Conservation (phyloP, 2,797 vertebrate species). For the Diplodus puntazzo region DNA sequence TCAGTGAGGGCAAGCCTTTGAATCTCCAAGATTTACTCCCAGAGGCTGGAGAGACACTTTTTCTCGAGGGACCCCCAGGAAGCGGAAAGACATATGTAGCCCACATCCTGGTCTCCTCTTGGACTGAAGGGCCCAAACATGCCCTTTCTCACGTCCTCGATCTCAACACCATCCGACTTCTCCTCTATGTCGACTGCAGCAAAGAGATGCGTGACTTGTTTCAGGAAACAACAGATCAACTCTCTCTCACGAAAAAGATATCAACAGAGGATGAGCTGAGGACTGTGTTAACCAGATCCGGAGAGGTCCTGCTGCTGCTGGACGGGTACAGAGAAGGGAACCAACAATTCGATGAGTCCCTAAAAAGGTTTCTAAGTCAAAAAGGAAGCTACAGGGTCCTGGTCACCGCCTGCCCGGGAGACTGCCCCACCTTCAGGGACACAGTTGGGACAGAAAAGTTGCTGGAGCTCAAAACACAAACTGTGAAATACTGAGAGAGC, state of each 20-base stretch:
- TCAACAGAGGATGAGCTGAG: conserved; percentile 49
- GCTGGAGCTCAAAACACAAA: conserved; percentile 40
- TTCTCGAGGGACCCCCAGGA: conserved; percentile 63
- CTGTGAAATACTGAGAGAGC: conserved; percentile 29
- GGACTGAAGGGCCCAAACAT: conserved; percentile 39
- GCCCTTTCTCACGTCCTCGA: conserved; percentile 24
- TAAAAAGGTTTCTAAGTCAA: conserved; percentile 63
- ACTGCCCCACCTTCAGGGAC: conserved; percentile 44
- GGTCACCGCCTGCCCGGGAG: conserved; percentile 46
- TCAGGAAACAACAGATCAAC: conserved; percentile 51
- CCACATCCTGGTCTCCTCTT: conserved; percentile 61
- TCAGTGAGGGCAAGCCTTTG: conserved; percentile 63
- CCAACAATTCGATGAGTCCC: conserved; percentile 57
- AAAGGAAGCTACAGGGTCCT: conserved; percentile 60
- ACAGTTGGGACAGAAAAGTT: conserved; percentile 23
- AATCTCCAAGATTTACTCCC: conserved; percentile 62
- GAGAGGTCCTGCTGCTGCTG: conserved; percentile 64
- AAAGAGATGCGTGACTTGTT: conserved; percentile 45
- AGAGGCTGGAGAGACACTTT: conserved; percentile 40
- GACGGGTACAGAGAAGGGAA: conserved; percentile 72
- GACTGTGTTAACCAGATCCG: conserved; percentile 43
- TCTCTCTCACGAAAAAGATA: conserved; percentile 20
- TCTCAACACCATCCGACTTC: conserved; percentile 34
- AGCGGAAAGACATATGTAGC: conserved; percentile 60
- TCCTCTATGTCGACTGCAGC: conserved; percentile 59